Evolutionary conservation across 1,140 invertebrate species (phyloP).

Genomic region (Drosophila melanogaster): Release_6_plus_ISO1_MT NT_033779.5:13874001-13874500

Average conservation of each 20-base stretch:
- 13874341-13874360: constrained; percentile 44
- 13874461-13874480: constrained; percentile 34
- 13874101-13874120: constrained; percentile 12
- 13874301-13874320: constrained; percentile 9
- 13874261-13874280: constrained; percentile 14
- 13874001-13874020: too few species aligned
- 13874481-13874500: constrained; percentile 27
- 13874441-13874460: constrained; percentile 30
- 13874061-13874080: constrained; percentile 8
- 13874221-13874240: constrained; percentile 31
- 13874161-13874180: constrained; percentile 23
- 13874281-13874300: constrained; percentile 18
- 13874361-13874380: constrained; percentile 7
- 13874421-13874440: constrained; percentile 26
- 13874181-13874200: constrained; percentile 1
- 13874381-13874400: constrained; percentile 30
- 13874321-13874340: constrained; percentile 77
- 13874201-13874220: constrained; percentile 33
- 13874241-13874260: not conserved
- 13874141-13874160: constrained; percentile 55
- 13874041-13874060: too few species aligned
- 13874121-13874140: constrained; percentile 58
- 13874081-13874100: not conserved
- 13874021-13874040: too few species aligned
- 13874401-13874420: constrained; percentile 4